Evolutionary conservation across 2,113 vertebrate genomes (phyloP), one percentile per base, ranked within the genome.

Genomic region (Gopherus evgoodei): DNA sequence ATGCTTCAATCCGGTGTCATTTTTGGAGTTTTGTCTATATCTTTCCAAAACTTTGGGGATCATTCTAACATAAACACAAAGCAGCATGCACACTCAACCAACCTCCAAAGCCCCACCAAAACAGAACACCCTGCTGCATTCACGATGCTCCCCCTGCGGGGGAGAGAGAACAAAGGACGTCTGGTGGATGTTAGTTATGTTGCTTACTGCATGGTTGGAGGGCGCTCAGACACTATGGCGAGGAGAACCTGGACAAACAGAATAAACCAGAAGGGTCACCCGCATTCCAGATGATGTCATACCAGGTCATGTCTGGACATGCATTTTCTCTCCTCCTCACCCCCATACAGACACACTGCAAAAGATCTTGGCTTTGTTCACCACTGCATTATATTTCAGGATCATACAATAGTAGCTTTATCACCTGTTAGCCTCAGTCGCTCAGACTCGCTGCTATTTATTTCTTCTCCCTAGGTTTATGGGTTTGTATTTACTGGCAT

Each of bases 91-190:
- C 76, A 49, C n/a, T 62, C 5, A 35, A 80, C 31, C 1, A 2
- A 47, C 84, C 12, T 0, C 0, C 0, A 4, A 47, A 31, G 4
- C 10, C 11, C 62, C 88, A 59, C 81, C 35, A 1, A 1, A 1
- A 1, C 11, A 6, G 22, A 78, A 47, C 75, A 14, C 22, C 5
- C 8, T 3, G 35, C 75, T 27, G 35, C 72, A 47, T 0, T 0
- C 5, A 42, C 31, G 31, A 42, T 79, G 81, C 76, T 79, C 22
- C 42, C 52, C 59, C 35, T 0, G 13, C 5, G 12, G 35, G 90
- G 78, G 59, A n/a, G 21, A 38, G 76, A 89, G 83, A 27, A 76
- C 72, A 56, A 84, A 22, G 54, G 29, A 1, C 0, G 11, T 57
- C 29, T 19, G 59, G 22, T 49, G 69, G 24, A 5, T 3, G 1